These are phyloP conservation scores for Orbicella faveolata DNA, from an alignment of 64 coral and sea anemone species.

Conservation along the genomic window DNA sequence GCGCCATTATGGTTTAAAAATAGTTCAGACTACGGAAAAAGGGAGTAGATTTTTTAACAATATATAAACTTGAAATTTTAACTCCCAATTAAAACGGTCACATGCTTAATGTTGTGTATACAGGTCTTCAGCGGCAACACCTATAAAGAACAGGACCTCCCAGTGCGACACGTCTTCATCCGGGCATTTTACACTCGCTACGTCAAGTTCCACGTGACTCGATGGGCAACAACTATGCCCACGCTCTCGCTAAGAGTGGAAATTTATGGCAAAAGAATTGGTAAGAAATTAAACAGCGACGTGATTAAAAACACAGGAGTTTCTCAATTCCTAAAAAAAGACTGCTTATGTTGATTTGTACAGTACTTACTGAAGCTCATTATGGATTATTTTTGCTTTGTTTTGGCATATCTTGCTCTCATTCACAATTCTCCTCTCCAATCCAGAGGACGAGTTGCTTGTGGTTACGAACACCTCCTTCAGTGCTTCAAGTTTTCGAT, in stretches of 20 bases:
- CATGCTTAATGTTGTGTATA: not conserved
- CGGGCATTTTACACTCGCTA: conserved; percentile 4
- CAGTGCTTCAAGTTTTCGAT: conserved; percentile 6
- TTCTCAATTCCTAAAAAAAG: not conserved
- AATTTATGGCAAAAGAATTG: conserved; percentile 29
- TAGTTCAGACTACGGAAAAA: too few species aligned
- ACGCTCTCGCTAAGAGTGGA: not conserved
- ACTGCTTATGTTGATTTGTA: not conserved
- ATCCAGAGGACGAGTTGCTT: not conserved
- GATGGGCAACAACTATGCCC: not conserved
- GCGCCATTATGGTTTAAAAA: too few species aligned
- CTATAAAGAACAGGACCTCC: not conserved
- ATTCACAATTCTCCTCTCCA: not conserved
- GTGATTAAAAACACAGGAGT: too few species aligned
- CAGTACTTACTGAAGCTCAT: not conserved
- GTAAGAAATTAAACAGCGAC: not conserved
- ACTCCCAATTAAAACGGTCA: too few species aligned
- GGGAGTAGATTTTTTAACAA: too few species aligned
- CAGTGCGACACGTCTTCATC: conserved; percentile 1
- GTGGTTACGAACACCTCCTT: not conserved
- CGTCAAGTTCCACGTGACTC: conserved; percentile 18
- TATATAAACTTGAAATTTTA: too few species aligned
- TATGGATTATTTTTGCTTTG: too few species aligned
- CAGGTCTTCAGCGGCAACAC: not conserved
- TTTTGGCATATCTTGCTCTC: not conserved